Evolutionary conservation across 2,888 invertebrate species (phyloP).

Genomic region (Microctonus hyperodae): DNA sequence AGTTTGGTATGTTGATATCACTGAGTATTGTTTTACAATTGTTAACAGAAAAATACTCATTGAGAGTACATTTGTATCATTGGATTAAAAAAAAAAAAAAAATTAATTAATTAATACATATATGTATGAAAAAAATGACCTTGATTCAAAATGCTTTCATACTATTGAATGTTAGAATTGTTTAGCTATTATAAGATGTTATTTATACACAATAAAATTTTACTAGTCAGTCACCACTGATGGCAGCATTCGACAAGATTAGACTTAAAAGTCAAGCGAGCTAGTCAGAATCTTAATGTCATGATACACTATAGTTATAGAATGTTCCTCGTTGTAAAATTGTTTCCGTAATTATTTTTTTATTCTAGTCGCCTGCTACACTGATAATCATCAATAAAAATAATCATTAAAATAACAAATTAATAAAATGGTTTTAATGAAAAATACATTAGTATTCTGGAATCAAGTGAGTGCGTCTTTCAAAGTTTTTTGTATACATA

Average conservation of each 20-base stretch:
- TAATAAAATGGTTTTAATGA: too few species aligned
- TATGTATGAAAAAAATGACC: background rate
- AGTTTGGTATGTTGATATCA: constrained; percentile 18
- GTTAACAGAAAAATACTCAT: background rate
- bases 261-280: constrained; percentile 27
- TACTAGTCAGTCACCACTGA: constrained; percentile 38
- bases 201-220: constrained; percentile 32
- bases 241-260: constrained; percentile 47
- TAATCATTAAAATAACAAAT: too few species aligned
- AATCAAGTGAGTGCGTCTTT: too few species aligned
- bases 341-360: too few species aligned
- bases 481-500: too few species aligned
- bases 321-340: too few species aligned
- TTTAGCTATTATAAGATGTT: background rate
- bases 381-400: too few species aligned
- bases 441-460: too few species aligned
- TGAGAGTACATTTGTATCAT: background rate
- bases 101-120: background rate
- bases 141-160: background rate
- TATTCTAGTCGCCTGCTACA: too few species aligned
- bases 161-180: background rate
- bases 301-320: constrained; percentile 38
- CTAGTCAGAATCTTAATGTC: constrained; percentile 31
- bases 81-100: background rate
- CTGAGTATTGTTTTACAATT: constrained; percentile 22